phyloP scores from a whole-genome alignment of 2,888 invertebrate genomes.

The Tolmerus cingulatus region DNA sequence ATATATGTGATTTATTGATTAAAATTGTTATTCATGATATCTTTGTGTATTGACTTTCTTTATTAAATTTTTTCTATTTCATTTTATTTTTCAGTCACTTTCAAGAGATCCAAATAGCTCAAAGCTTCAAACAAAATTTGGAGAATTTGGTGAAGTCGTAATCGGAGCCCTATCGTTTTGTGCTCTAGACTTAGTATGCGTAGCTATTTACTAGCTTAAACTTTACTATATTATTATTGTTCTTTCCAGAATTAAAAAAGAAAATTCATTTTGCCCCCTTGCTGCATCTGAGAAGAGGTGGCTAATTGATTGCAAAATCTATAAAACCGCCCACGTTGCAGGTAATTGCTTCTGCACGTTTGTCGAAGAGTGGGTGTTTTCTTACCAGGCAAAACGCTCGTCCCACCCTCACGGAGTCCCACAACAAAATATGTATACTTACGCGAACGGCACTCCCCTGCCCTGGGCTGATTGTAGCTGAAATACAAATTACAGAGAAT shows the following conservation, averaged over 20 bases:
- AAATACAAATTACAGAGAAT: background rate
- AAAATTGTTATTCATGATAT: slow-evolving; percentile 19
- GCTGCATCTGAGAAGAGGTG: background rate
- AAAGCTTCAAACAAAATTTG: background rate
- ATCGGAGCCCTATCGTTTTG: too few relatives aligned
- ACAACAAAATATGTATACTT: background rate
- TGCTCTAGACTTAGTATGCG: too few relatives aligned
- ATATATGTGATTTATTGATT: slow-evolving; percentile 23
- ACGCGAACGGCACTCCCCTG: background rate
- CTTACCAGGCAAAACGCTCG: background rate
- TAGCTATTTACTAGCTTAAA: too few relatives aligned
- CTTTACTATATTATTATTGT: too few relatives aligned
- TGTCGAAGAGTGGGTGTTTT: background rate
- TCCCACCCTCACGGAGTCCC: background rate
- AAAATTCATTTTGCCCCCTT: background rate
- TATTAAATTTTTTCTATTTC: background rate
- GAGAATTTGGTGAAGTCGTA: background rate
- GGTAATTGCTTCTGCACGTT: background rate
- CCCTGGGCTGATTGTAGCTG: background rate
- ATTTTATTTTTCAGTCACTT: background rate
- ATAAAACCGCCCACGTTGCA: background rate
- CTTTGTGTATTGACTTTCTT: background rate
- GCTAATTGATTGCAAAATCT: background rate
- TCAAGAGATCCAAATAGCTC: background rate
- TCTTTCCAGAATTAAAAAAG: too few relatives aligned